phyloP scores from a whole-genome alignment of 2,888 invertebrate species.

The Apomyelois bistriatella region DNA sequence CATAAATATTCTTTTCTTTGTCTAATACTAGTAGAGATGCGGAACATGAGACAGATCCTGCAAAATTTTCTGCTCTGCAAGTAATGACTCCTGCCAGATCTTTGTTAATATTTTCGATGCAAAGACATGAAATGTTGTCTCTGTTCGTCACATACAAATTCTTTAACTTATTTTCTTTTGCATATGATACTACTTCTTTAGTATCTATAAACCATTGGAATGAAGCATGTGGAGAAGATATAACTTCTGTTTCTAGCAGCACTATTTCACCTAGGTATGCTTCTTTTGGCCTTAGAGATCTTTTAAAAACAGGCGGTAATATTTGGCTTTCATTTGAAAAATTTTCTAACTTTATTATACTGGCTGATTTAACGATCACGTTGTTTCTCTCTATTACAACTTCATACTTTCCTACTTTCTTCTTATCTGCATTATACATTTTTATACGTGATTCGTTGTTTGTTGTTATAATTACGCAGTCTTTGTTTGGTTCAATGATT shows the following conservation, averaged over 20 bases:
- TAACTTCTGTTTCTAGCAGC: conserved; percentile 87
- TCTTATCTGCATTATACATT: conserved; percentile 84
- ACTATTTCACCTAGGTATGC: conserved; percentile 87
- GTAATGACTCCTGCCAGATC: conserved; percentile 88
- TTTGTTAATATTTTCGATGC: conserved; percentile 85
- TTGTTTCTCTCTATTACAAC: conserved; percentile 88
- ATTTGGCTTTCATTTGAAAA: conserved; percentile 80
- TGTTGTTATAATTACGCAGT: conserved; percentile 79
- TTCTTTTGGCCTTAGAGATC: conserved; percentile 84
- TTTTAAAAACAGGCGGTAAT: conserved; percentile 86
- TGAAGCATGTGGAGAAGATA: conserved; percentile 88
- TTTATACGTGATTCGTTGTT: conserved; percentile 83
- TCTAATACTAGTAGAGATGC: conserved; percentile 84
- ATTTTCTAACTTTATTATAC: conserved; percentile 88
- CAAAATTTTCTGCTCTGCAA: conserved; percentile 93
- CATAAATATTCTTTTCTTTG: conserved; percentile 63
- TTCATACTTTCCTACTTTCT: conserved; percentile 93
- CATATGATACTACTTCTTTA: conserved; percentile 81
- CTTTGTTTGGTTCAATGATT: conserved; percentile 83
- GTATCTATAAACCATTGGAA: conserved; percentile 93
- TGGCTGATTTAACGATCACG: conserved; percentile 89
- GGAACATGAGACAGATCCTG: conserved; percentile 92
- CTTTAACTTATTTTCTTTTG: conserved; percentile 81
- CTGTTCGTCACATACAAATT: conserved; percentile 84
- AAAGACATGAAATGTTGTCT: conserved; percentile 88